These are phyloP conservation scores for Agrochola litura DNA, from an alignment of 2,888 invertebrate species.

Conservation along the genomic window DNA sequence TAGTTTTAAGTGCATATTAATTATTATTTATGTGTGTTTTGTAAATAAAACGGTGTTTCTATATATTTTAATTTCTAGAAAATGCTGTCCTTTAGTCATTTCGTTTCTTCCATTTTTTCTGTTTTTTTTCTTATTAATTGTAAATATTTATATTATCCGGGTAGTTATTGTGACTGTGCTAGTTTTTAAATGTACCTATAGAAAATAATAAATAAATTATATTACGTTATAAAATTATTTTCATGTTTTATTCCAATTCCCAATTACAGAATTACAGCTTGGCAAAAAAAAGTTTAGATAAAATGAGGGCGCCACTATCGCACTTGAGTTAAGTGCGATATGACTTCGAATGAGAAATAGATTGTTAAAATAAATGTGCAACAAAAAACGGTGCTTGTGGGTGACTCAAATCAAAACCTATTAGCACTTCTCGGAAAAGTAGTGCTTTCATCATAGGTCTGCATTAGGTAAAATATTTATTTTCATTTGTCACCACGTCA, in stretches of 20 bases:
- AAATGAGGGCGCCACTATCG: too few species aligned
- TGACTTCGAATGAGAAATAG: too few species aligned
- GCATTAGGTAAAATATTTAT: too few species aligned
- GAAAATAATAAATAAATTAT: conserved; percentile 66
- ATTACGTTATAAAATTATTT: conserved; percentile 66
- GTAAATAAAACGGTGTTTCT: conserved; percentile 52
- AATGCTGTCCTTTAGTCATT: conserved; percentile 65
- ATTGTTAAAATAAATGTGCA: too few species aligned
- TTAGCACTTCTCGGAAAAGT: too few species aligned
- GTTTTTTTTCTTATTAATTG: conserved; percentile 45
- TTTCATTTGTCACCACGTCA: too few species aligned
- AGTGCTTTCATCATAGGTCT: too few species aligned
- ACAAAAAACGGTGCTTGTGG: neutral
- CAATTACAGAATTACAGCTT: neutral
- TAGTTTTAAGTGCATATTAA: conserved; percentile 24
- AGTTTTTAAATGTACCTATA: conserved; percentile 57
- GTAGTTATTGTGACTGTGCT: conserved; percentile 70
- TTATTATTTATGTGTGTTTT: conserved; percentile 61
- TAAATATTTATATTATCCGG: conserved; percentile 66
- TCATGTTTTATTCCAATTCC: conserved; percentile 42
- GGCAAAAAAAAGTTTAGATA: too few species aligned
- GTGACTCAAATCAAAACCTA: too few species aligned
- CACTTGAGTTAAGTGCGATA: too few species aligned
- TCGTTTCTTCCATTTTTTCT: conserved; percentile 65
- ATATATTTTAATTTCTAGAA: conserved; percentile 32